Evolutionary conservation across 1,140 invertebrate species (phyloP), one percentile per base, ranked within the genome.

Genomic region (Gonioctena quinquepunctata): DNA sequence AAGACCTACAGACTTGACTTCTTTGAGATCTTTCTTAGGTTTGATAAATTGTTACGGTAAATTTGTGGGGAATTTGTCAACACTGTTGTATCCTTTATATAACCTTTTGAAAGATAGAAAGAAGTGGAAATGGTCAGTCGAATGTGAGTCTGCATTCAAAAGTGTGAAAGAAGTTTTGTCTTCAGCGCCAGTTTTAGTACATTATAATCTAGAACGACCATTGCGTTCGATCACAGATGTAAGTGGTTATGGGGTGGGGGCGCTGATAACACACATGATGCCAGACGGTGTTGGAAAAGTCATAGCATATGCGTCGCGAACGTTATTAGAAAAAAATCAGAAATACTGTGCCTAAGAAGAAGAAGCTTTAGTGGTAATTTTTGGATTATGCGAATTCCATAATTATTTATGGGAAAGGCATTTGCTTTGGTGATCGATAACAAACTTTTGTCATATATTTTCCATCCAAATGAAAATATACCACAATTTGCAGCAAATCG

Each of bases 281-380:
- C 8, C 64, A 13, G 77, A 85, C 72, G 84, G 78, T 3, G 16
- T 22, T 4, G 84, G 87, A 72, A 75, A 77, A 16, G 85, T 85
- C 1, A 84, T 89, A 16, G 79, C 80, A 8, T 88, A 77, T 76
- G 84, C 81, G 0, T 88, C 86, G n/a, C 75, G 83, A 25, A 82
- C 84, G 3, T 75, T 89, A 11, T 83, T 75, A 18, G 26, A 62
- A 6, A 76, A 83, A 2, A 83, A 90, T 75, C 72, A 77, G 69
- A 85, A 85, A 11, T 89, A 88, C 74, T 76, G 79, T n/a, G 83
- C 87, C 65, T 76, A 86, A 5, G 86, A 90, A 48, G 84, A 85
- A 71, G 88, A 90, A 78, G 85, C 81, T 0, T 42, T 42, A n/a
- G 6, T n/a, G 33, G 7, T 42, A 8, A 8, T 8, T 42, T 42